A percentile compares a stretch with the other conserved stretches of the same genome.
These are phyloP conservation scores for Chrysolina americana DNA, from an alignment of 2,888 invertebrate species.

Conservation along the genomic window DNA sequence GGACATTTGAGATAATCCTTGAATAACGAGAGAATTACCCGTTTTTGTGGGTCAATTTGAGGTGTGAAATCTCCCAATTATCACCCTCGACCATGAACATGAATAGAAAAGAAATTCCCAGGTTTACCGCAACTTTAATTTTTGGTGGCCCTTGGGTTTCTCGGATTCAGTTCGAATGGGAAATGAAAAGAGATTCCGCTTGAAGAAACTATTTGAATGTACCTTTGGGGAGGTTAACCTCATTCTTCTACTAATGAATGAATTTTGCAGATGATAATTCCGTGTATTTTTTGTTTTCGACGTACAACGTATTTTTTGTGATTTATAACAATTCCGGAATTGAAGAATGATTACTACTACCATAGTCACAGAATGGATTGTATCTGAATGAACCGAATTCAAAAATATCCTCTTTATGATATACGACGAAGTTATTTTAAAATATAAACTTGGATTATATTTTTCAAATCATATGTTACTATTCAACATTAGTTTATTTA, in stretches of 20 bases:
- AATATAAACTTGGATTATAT: no score
- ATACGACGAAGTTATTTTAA: no score
- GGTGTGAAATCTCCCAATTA: conserved; percentile 38
- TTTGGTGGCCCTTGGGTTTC: background rate
- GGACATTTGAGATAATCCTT: conserved; percentile 36
- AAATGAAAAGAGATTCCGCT: background rate
- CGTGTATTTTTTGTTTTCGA: background rate
- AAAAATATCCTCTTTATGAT: no score
- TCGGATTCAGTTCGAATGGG: background rate
- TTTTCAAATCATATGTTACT: no score
- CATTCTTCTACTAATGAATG: no score
- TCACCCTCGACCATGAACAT: conserved; percentile 33
- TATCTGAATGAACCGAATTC: no score
- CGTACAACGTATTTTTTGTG: background rate
- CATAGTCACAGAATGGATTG: no score
- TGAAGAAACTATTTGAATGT: background rate
- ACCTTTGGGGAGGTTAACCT: background rate
- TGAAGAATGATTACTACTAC: no score
- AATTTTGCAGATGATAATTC: background rate
- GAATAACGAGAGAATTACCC: conserved; percentile 36
- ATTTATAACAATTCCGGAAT: no score
- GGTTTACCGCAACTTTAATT: conserved; percentile 28
- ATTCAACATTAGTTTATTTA: no score
- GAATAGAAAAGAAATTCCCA: conserved; percentile 35
- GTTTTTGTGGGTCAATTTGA: conserved; percentile 20